phyloP scores from a whole-genome alignment of 2,797 vertebrate genomes.

The Tokudaia tokunoshimensis region DNA sequence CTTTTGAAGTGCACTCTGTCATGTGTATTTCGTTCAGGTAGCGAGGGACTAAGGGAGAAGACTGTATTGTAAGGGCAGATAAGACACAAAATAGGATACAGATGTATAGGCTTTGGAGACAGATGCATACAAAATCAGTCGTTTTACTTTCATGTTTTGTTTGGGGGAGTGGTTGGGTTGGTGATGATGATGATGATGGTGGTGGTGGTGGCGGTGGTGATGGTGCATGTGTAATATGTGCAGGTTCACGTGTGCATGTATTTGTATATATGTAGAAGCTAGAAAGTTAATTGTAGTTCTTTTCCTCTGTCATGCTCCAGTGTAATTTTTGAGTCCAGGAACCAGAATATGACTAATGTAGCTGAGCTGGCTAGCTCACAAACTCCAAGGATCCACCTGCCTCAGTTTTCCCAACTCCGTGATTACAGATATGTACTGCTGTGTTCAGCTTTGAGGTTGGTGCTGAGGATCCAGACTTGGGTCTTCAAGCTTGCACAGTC shows the following conservation, averaged over 20 bases:
- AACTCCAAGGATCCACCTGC: neutral
- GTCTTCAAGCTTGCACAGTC: neutral
- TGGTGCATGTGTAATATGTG: too few relatives aligned
- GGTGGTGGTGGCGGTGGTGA: too few relatives aligned
- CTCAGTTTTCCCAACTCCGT: neutral
- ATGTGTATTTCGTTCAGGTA: neutral
- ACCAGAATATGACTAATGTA: neutral
- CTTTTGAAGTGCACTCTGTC: neutral
- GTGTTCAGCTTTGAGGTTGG: neutral
- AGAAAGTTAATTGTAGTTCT: neutral
- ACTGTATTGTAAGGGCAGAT: neutral
- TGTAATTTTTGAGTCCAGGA: neutral
- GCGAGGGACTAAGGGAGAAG: neutral
- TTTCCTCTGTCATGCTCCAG: neutral
- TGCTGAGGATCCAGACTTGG: neutral
- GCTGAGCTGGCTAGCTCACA: neutral
- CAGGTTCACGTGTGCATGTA: neutral
- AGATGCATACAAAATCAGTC: neutral
- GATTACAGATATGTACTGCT: neutral
- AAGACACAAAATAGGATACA: neutral
- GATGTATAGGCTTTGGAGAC: neutral
- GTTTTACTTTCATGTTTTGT: neutral
- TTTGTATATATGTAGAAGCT: neutral
- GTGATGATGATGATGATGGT: neutral
- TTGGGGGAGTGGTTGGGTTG: neutral